Evolutionary conservation across 2,113 vertebrate species (phyloP).

Genomic region (Leptobrachium leishanense): DNA sequence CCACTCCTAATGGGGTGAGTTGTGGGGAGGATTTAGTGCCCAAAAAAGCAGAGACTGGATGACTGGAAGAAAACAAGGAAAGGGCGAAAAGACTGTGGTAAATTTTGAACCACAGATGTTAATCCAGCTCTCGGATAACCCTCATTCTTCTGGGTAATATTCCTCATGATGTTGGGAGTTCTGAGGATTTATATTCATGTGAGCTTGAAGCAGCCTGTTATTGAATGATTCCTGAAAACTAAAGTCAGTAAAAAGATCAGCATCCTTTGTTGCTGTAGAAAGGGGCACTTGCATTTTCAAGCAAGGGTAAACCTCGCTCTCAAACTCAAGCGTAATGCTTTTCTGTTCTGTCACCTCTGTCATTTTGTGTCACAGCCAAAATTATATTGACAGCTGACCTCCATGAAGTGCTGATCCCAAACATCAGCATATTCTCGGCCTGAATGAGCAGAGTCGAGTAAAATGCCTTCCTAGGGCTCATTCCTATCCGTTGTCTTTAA

Average conservation of each 20-base stretch:
- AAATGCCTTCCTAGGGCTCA: neutral
- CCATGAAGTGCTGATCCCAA: neutral
- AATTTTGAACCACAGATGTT: too few species aligned
- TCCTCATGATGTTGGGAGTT: too few species aligned
- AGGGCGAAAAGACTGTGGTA: too few species aligned
- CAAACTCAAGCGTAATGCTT: neutral
- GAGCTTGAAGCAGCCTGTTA: too few species aligned
- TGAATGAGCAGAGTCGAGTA: neutral
- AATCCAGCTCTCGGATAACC: too few species aligned
- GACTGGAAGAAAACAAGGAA: too few species aligned
- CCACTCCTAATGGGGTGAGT: too few species aligned
- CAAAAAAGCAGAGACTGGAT: too few species aligned
- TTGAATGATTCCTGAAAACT: too few species aligned
- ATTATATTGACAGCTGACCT: conserved; percentile 18
- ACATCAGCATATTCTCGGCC: conserved; percentile 4
- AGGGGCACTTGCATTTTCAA: neutral
- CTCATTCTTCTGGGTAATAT: too few species aligned
- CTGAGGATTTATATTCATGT: too few species aligned
- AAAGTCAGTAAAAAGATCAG: neutral
- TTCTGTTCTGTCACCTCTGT: neutral
- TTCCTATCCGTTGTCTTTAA: neutral
- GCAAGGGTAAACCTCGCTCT: neutral
- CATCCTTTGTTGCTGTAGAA: neutral
- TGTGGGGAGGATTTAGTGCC: too few species aligned
- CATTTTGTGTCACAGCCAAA: neutral